These are phyloP conservation scores for Periophthalmodon schlosseri DNA, from an alignment of 2,113 vertebrate genomes.

Conservation along the genomic window DNA sequence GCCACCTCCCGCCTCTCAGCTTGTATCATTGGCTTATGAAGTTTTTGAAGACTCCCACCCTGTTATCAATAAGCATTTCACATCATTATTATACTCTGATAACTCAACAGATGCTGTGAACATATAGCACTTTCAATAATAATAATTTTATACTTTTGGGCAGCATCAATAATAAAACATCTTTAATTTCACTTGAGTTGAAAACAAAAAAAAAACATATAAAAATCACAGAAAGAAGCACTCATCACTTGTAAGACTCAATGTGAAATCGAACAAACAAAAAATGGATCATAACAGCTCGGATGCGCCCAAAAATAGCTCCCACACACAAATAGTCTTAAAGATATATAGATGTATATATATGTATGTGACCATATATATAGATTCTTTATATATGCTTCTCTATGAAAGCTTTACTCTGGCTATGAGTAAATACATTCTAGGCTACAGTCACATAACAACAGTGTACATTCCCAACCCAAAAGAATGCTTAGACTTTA, in stretches of 20 bases:
- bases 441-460: conserved; percentile 75
- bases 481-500: conserved; percentile 39
- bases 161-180: conserved; percentile 59
- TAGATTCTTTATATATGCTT: conserved; percentile 71
- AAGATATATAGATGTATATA: conserved; percentile 64
- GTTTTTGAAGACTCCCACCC: conserved; percentile 28
- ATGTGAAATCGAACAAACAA: conserved; percentile 42
- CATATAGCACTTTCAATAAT: conserved; percentile 52
- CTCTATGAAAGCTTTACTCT: conserved; percentile 71
- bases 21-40: conserved; percentile 21
- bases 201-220: conserved; percentile 39
- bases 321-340: conserved; percentile 61
- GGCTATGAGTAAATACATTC: conserved; percentile 78
- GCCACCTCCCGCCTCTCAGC: conserved; percentile 46
- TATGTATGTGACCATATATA: conserved; percentile 66
- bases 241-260: conserved; percentile 40
- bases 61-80: conserved; percentile 48
- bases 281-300: conserved; percentile 47
- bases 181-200: conserved; percentile 42
- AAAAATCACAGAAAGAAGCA: conserved; percentile 72
- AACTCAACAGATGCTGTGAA: conserved; percentile 53
- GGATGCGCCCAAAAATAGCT: conserved; percentile 57
- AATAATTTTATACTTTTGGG: conserved; percentile 32
- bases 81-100: conserved; percentile 33
- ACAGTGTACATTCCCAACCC: conserved; percentile 75